Evolutionary conservation across 2,888 invertebrate genomes (phyloP).

Genomic region (Bedellia somnulentella): DNA sequence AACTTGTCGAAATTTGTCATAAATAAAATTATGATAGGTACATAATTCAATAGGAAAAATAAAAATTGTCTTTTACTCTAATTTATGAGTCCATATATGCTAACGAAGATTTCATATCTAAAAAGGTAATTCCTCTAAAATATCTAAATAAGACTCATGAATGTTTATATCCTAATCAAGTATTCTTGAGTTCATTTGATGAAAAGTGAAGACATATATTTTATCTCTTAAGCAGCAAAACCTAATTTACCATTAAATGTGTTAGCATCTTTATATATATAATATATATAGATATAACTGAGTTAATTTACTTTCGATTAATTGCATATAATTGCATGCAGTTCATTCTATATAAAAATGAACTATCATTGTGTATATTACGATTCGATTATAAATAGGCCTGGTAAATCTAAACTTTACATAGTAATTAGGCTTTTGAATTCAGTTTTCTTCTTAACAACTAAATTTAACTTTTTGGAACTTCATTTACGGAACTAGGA

Average conservation of each 20-base stretch:
- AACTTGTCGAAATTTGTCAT: conserved; percentile 43
- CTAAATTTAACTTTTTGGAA: conserved; percentile 23
- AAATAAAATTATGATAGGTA: conserved; percentile 25
- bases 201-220: conserved; percentile 52
- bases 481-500: conserved; percentile 20
- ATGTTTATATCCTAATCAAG: conserved; percentile 39
- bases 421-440: conserved; percentile 42
- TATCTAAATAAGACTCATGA: conserved; percentile 21
- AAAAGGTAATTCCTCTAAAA: conserved; percentile 32
- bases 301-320: no score
- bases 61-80: conserved; percentile 48
- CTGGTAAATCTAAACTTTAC: conserved; percentile 31
- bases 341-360: conserved; percentile 12
- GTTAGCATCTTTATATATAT: conserved; percentile 53
- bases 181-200: conserved; percentile 49
- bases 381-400: conserved; percentile 48
- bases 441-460: conserved; percentile 21
- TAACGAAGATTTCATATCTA: conserved; percentile 38
- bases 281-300: conserved; percentile 37
- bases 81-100: conserved; percentile 22
- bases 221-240: conserved; percentile 55
- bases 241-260: conserved; percentile 49
- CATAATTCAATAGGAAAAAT: conserved; percentile 27
- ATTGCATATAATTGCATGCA: conserved; percentile 28
- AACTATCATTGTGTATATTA: conserved; percentile 16